Conservation (phyloP, 2,113 vertebrate species). For the Pseudorectes ferrugineus region DNA sequence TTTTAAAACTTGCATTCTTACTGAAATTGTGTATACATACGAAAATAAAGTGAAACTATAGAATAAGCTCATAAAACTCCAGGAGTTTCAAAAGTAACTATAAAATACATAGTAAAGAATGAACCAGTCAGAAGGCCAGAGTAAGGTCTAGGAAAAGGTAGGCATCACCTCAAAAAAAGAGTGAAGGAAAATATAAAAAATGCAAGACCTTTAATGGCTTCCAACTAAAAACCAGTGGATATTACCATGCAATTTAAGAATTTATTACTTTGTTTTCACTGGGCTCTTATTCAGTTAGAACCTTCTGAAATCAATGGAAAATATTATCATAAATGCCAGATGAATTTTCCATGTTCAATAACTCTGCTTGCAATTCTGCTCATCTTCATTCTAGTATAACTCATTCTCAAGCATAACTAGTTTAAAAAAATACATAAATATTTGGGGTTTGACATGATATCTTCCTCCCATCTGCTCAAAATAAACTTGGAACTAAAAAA, state of each 20-base stretch:
- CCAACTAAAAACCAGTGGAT: background rate
- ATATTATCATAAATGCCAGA: background rate
- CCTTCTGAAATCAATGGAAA: background rate
- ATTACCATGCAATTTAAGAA: background rate
- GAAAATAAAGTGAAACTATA: background rate
- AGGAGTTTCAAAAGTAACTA: background rate
- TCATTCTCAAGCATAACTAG: background rate
- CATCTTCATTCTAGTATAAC: background rate
- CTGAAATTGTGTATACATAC: background rate
- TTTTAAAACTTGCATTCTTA: background rate
- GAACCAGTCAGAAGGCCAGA: background rate
- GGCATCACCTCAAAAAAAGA: background rate
- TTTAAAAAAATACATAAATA: conserved; percentile 6
- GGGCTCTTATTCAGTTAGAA: background rate
- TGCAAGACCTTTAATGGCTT: background rate
- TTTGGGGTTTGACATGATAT: background rate
- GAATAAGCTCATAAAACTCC: background rate
- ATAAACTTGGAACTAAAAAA: conserved; percentile 26
- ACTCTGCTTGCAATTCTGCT: background rate
- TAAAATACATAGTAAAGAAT: background rate
- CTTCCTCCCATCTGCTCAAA: conserved; percentile 42
- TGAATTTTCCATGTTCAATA: background rate
- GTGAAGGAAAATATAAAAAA: background rate
- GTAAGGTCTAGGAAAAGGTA: background rate
- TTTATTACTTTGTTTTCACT: background rate